Evolutionary conservation across 2,797 vertebrate genomes (phyloP).

Genomic region (Valencia hispanica): DNA sequence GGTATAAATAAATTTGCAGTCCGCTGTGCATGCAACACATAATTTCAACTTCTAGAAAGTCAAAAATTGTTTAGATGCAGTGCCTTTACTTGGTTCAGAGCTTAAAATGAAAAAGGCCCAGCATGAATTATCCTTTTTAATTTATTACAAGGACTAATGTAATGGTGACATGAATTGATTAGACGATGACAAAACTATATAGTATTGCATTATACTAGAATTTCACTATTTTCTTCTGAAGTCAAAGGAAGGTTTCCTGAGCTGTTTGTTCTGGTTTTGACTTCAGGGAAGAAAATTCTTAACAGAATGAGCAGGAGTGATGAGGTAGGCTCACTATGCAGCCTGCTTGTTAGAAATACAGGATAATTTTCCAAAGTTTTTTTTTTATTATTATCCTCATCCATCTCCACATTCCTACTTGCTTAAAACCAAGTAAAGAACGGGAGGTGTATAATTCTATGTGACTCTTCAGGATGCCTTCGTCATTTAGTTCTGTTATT

Average conservation of each 20-base stretch:
- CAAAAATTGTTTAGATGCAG: neutral
- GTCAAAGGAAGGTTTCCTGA: neutral
- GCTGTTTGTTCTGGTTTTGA: neutral
- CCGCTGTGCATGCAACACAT: neutral
- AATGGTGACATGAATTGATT: neutral
- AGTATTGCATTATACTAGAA: neutral
- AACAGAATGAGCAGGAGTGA: neutral
- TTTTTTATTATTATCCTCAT: too few species aligned
- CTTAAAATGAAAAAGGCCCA: neutral
- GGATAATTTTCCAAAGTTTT: neutral
- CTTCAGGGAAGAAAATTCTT: neutral
- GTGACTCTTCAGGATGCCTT: neutral
- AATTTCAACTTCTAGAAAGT: neutral
- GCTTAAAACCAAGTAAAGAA: neutral
- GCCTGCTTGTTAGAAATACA: neutral
- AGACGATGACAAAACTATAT: neutral
- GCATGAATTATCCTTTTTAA: neutral
- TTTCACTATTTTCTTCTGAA: neutral
- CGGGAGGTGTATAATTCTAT: neutral
- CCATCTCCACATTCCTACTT: neutral
- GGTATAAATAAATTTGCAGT: neutral
- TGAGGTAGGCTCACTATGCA: slow-evolving; percentile 6
- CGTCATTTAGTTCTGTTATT: slow-evolving; percentile 28
- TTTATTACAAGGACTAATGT: neutral
- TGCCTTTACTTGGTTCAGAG: neutral